Percentiles rank a stretch among this genome's conserved stretches.
These are phyloP conservation scores for Scarus forsteni DNA, from an alignment of 2,797 vertebrate species.

Conservation along the genomic window DNA sequence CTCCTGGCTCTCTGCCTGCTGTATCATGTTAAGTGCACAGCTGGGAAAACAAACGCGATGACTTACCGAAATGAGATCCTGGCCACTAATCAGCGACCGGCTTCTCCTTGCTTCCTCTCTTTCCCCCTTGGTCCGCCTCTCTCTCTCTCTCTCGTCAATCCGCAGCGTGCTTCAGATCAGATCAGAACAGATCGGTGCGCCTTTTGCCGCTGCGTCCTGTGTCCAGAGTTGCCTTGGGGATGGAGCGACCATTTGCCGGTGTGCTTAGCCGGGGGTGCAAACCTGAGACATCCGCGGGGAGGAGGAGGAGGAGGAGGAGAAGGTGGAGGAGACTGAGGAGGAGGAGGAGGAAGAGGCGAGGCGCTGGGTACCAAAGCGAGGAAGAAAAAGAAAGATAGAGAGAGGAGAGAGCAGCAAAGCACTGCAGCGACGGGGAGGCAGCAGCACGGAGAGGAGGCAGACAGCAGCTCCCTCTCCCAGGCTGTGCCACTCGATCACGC, in stretches of 20 bases:
- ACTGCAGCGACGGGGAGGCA: conserved; percentile 78
- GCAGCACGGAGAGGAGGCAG: conserved; percentile 67
- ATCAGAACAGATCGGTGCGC: conserved; percentile 62
- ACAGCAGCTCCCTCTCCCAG: conserved; percentile 61
- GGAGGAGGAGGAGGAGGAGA: conserved; percentile 22
- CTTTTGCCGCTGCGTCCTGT: conserved; percentile 69
- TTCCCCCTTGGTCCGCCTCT: conserved; percentile 46
- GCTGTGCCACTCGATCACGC: conserved; percentile 28
- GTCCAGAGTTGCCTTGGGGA: conserved; percentile 66
- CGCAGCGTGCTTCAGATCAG: conserved; percentile 70
- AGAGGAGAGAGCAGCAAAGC: conserved; percentile 61
- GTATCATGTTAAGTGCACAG: conserved; percentile 21
- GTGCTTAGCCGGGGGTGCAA: conserved; percentile 57
- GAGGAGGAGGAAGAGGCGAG: conserved; percentile 33
- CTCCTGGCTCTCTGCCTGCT: background rate
- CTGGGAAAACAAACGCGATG: conserved; percentile 29
- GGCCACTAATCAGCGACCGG: conserved; percentile 64
- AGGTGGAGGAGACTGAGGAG: conserved; percentile 19
- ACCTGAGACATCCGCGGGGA: conserved; percentile 69
- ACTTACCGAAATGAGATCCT: conserved; percentile 76
- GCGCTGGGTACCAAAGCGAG: conserved; percentile 58
- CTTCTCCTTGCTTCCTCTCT: conserved; percentile 54
- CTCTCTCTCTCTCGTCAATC: conserved; percentile 59
- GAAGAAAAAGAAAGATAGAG: conserved; percentile 27
- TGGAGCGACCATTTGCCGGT: conserved; percentile 76